Percentiles rank a stretch among this genome's conserved stretches.
Evolutionary conservation across 2,113 vertebrate species (phyloP).

Genomic region (Ibidorhyncha struthersii): DNA sequence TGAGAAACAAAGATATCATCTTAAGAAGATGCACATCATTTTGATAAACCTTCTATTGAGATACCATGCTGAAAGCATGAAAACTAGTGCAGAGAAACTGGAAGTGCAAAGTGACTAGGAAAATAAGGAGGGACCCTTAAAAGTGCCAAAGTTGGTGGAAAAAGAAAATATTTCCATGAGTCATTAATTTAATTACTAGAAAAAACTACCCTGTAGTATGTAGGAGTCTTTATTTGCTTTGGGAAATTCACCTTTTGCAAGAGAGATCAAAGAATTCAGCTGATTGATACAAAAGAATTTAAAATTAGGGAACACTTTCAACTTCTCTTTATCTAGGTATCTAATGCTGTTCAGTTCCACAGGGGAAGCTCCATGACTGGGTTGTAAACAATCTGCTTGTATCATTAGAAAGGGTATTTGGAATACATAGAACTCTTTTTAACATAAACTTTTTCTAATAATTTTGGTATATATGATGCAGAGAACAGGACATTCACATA

Average conservation of each 20-base stretch:
- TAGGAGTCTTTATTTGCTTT: background rate
- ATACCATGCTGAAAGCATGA: background rate
- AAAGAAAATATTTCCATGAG: background rate
- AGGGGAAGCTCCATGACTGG: background rate
- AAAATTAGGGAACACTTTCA: background rate
- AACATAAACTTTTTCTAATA: background rate
- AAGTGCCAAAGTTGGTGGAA: background rate
- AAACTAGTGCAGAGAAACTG: background rate
- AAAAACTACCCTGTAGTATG: background rate
- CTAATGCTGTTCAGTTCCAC: background rate
- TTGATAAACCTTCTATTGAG: background rate
- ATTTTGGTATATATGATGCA: background rate
- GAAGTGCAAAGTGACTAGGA: background rate
- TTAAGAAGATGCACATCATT: background rate
- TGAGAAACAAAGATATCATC: background rate
- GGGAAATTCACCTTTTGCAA: background rate
- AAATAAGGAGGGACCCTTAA: background rate
- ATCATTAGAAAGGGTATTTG: background rate
- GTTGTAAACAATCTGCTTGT: background rate
- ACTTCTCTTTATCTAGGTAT: background rate
- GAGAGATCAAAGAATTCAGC: background rate
- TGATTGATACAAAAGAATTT: background rate
- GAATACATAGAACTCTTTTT: background rate
- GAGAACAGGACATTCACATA: background rate
- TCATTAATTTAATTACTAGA: background rate